Conservation (phyloP, 2,113 vertebrate species). For the Halichoeres trimaculatus region DNA sequence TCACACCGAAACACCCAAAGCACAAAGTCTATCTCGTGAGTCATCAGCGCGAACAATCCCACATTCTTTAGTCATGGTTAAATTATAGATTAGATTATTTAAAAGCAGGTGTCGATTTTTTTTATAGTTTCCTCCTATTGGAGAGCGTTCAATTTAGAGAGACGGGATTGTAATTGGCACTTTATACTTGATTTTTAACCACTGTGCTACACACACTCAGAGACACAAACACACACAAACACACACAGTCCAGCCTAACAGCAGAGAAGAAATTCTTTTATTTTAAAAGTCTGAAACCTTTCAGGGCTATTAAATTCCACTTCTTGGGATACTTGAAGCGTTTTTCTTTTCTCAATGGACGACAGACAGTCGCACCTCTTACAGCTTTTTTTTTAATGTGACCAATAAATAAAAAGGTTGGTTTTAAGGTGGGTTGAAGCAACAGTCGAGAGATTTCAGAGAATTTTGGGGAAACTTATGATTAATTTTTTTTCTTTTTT, state of each 20-base stretch:
- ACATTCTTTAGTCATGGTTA: not conserved
- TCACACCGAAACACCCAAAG: slow-evolving; percentile 30
- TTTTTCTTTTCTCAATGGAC: not conserved
- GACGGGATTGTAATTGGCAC: slow-evolving; percentile 36
- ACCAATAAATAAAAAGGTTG: slow-evolving; percentile 5
- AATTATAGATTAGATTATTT: not conserved
- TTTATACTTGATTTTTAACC: slow-evolving; percentile 19
- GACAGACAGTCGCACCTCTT: slow-evolving; percentile 1
- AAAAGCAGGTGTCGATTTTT: slow-evolving; percentile 1
- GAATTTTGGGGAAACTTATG: not conserved
- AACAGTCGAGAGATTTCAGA: slow-evolving; percentile 38
- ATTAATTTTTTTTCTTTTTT: too few relatives aligned
- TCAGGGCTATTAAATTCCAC: slow-evolving; percentile 62
- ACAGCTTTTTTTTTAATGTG: slow-evolving; percentile 21
- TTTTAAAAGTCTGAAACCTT: slow-evolving; percentile 18
- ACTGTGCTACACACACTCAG: too few relatives aligned
- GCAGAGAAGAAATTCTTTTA: slow-evolving; percentile 46
- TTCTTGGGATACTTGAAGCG: slow-evolving; percentile 66
- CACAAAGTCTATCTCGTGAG: slow-evolving; percentile 39
- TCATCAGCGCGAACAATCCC: not conserved
- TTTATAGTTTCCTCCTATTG: not conserved
- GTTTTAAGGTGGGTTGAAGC: not conserved
- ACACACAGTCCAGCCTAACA: slow-evolving; percentile 35
- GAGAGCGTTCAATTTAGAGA: not conserved
- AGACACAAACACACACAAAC: slow-evolving; percentile 13